These are phyloP conservation scores for Anoura caudifer DNA, from an alignment of 2,113 vertebrate species.

Conservation along the genomic window DNA sequence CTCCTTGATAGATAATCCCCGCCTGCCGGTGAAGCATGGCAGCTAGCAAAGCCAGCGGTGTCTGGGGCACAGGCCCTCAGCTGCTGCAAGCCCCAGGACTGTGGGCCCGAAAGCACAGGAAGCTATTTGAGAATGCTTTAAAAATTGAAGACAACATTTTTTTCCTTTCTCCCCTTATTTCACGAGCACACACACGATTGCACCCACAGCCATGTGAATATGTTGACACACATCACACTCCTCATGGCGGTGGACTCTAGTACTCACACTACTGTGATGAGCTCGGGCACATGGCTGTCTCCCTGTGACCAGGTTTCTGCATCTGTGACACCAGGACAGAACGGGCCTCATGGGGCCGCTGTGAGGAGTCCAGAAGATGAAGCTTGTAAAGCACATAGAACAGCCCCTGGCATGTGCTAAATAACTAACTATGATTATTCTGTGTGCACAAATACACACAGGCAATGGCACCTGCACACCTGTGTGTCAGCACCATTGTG, in stretches of 20 bases:
- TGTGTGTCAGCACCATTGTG: not conserved
- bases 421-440: not conserved
- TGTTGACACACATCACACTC: fast-evolving
- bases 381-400: not conserved
- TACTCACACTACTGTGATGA: not conserved
- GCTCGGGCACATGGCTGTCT: too few species aligned
- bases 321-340: not conserved
- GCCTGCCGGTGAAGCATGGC: not conserved
- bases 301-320: not conserved
- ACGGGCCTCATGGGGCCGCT: fast-evolving
- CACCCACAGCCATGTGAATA: not conserved
- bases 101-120: not conserved
- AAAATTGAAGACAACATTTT: not conserved
- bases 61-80: not conserved
- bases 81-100: not conserved
- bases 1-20: not conserved
- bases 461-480: not conserved
- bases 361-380: not conserved
- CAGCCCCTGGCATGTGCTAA: too few species aligned
- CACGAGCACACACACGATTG: not conserved
- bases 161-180: not conserved
- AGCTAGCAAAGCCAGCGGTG: not conserved
- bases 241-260: not conserved
- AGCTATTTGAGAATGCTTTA: not conserved
- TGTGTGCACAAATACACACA: not conserved